phyloP scores from a whole-genome alignment of 1,140 invertebrate genomes.

The Streblospio benedicti region DNA sequence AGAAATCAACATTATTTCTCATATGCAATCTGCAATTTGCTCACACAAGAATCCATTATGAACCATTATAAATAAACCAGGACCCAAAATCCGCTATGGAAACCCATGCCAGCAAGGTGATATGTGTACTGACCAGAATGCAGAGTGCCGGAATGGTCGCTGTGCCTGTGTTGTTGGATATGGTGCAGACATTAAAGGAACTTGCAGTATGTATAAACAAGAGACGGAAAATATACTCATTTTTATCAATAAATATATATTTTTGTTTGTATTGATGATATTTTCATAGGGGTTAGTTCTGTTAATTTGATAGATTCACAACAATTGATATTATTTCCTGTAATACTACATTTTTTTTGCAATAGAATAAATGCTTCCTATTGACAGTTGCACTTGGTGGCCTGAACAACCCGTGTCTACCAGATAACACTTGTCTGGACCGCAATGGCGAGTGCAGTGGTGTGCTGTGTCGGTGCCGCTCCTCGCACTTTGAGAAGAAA shows the following conservation, averaged over 20 bases:
- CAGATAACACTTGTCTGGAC: neutral
- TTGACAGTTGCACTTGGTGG: neutral
- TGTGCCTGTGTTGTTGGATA: neutral
- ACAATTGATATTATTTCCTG: too few relatives aligned
- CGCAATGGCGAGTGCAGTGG: neutral
- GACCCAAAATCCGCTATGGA: neutral
- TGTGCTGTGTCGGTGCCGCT: neutral
- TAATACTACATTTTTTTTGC: neutral
- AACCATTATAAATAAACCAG: too few relatives aligned
- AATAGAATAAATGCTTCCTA: neutral
- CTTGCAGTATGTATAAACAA: too few relatives aligned
- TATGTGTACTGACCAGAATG: slow-evolving; percentile 4
- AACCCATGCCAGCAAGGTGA: neutral
- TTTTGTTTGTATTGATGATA: too few relatives aligned
- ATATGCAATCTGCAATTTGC: too few relatives aligned
- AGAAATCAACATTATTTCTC: too few relatives aligned
- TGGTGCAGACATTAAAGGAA: neutral
- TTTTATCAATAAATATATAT: too few relatives aligned
- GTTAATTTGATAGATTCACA: too few relatives aligned
- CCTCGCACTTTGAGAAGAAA: slow-evolving; percentile 1
- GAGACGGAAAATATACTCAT: too few relatives aligned
- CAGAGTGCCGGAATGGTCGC: slow-evolving; percentile 3
- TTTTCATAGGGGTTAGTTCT: too few relatives aligned
- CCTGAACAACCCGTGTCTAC: neutral
- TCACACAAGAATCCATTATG: too few relatives aligned